A percentile compares a stretch with the other conserved stretches of the same genome.
These are phyloP conservation scores for Geopemphigus sp. DNA, from an alignment of 1,140 invertebrate genomes.

Conservation along the genomic window DNA sequence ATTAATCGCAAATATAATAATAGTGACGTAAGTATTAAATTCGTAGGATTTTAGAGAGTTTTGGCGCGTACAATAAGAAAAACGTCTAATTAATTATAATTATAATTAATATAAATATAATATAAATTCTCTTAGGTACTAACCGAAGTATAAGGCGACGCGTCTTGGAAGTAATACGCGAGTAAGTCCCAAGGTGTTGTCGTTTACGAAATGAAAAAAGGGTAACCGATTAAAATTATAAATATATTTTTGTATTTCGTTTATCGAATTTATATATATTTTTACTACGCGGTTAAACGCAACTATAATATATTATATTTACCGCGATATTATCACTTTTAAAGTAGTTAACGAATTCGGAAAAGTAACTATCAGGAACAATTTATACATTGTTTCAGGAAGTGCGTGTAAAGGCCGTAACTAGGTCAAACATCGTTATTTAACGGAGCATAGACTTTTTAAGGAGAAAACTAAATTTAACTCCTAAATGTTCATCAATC, in stretches of 20 bases:
- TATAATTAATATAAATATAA: no score
- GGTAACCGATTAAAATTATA: no score
- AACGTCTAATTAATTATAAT: background rate
- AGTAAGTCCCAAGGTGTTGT: no score
- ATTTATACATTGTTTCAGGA: conserved; percentile 8
- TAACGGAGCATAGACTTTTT: background rate
- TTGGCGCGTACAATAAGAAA: background rate
- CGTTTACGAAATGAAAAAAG: no score
- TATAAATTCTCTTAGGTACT: background rate
- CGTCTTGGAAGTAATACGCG: no score
- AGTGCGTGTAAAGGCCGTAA: conserved; percentile 11
- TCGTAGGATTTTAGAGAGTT: background rate
- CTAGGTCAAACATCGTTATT: background rate
- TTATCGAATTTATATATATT: background rate
- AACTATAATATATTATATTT: no score
- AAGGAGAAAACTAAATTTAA: background rate
- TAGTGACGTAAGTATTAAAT: no score
- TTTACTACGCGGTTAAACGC: background rate
- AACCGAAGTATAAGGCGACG: no score
- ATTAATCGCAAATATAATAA: no score
- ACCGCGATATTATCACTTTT: no score
- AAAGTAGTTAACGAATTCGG: no score
- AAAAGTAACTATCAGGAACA: background rate
- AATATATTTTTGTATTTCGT: background rate
- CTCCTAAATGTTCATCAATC: background rate